These are phyloP conservation scores for Daboia siamensis DNA, from an alignment of 2,113 vertebrate genomes.

Conservation along the genomic window DNA sequence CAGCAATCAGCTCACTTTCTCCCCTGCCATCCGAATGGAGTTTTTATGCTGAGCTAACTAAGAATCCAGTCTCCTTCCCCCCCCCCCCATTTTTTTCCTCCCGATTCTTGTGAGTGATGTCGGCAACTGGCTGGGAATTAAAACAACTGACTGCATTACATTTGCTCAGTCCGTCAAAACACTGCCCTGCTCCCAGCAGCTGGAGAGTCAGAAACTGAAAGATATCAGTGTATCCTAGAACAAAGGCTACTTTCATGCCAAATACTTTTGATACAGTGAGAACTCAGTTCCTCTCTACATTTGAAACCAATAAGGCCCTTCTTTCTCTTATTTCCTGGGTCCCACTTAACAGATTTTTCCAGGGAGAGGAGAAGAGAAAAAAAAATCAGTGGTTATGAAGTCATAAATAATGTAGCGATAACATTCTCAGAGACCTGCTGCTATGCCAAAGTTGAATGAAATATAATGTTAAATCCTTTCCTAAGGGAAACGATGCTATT, in stretches of 20 bases:
- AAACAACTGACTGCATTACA: conserved; percentile 65
- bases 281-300: conserved; percentile 71
- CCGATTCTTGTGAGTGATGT: conserved; percentile 57
- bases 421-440: neutral
- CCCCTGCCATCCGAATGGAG: neutral
- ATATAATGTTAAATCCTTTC: fast-evolving
- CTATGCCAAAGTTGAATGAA: neutral
- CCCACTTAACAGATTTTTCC: conserved; percentile 64
- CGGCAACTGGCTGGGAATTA: conserved; percentile 64
- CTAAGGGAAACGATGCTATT: fast-evolving
- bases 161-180: conserved; percentile 66
- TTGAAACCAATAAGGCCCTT: conserved; percentile 64
- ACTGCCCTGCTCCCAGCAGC: conserved; percentile 71
- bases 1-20: neutral
- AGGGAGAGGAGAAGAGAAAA: fast-evolving
- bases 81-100: neutral
- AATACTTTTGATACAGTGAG: conserved; percentile 73
- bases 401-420: neutral
- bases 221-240: conserved; percentile 69
- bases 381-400: neutral
- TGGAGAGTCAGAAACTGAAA: conserved; percentile 70
- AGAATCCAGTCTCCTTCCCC: conserved; percentile 29
- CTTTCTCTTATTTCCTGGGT: conserved; percentile 70
- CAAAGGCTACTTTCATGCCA: conserved; percentile 74
- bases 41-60: conserved; percentile 25